Base-by-base conservation (phyloP, 64 coral and sea anemone genomes). In the Montipora efflorescens region DNA sequence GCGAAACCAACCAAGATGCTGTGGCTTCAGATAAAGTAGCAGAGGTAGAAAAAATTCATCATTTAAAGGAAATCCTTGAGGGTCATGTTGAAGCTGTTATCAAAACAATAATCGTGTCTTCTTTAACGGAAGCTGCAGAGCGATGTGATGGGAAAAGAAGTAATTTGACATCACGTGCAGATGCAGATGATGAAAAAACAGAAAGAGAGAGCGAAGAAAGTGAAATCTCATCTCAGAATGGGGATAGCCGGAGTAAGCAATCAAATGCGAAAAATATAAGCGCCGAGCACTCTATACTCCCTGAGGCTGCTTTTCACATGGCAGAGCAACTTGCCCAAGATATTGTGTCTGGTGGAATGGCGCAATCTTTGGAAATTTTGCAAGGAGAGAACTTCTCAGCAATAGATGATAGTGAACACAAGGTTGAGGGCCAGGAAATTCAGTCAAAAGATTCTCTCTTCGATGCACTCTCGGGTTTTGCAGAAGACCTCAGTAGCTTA, bases 301-400 rank as follows among this genome's bases (percentile, higher is more conserved):
- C 43, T 21, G 8, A 71, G 14, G 18, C 45, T 20, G 19, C 19
- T 16, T 3, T 21, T 22, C 36, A 71, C 5, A 71, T 10, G 19
- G 82, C 79, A 1, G 71, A 90, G 69, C 51, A 67, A 67, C 64
- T 90, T 77, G 79, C 50, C 18, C 67, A 84, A 67, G 61, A 70
- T 9, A 52, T 94, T 22, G 1, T 90, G 4, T 20, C n/a, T 5
- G 58, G 44, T n/a, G 87, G 79, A 68, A 16, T 94, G 15, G 25
- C 68, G 61, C 75, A 77, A 67, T 71, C 87, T 50, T 74, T 46
- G 49, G 67, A 84, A 16, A 46, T 22, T 6, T 90, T 90, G 8
- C 15, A 78, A 72, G 57, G 19, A 71, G 67, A 47, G 50, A 15
- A 11, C 2, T 25, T 59, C 11, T 49, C 21, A 90, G n/a, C 47